Base-by-base conservation (phyloP, 2,888 invertebrate species). In the Lasioglossum calceatum region DNA sequence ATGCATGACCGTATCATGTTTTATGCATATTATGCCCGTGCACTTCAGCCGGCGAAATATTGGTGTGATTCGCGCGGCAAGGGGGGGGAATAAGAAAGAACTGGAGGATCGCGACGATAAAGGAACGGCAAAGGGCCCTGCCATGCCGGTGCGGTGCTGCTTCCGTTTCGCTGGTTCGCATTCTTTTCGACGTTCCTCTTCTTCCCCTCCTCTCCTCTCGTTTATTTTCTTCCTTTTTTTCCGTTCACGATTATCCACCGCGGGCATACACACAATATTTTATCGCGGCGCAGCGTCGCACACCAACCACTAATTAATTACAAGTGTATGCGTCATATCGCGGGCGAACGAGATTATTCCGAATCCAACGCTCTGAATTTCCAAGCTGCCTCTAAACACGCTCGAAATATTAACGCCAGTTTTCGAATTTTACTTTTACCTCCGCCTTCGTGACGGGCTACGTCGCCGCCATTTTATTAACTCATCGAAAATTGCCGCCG, bases 221-320 rank as follows among this genome's bases (percentile, higher is more conserved):
- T 47, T 47, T 47, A 8, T 54, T 10, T 23, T n/a, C 54, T 10
- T 54, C 1, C 50, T 54, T 85, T 76, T 76, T 44, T 36, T 50
- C 58, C 23, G 70, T 27, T 72, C 71, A 36, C 75, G 54, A 85
- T 83, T 83, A 76, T 79, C 61, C 39, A 19, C 23, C 67, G 67
- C 23, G 19, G 16, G 61, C 61, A 23, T 39, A 23, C 71, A 42
- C 44, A 36, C 50, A 39, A 85, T 84, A 77, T 58, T 76, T 85
- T 84, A 85, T 84, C 79, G 75, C 84, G 44, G 71, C 71, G 16
- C 23, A 79, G 64, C 78, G 84, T 76, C 85, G 42, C 61, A 27
- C 75, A 54, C 36, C 61, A 16, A 32, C 23, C 42, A 12, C 64
- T 84, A 84, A 85, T 85, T 84, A 84, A 84, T 79, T 84, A 79